A percentile compares a stretch with the other conserved stretches of the same genome.
These are phyloP conservation scores for Porites divaricata DNA, from an alignment of 92 coral and sea anemone genomes.

Conservation along the genomic window DNA sequence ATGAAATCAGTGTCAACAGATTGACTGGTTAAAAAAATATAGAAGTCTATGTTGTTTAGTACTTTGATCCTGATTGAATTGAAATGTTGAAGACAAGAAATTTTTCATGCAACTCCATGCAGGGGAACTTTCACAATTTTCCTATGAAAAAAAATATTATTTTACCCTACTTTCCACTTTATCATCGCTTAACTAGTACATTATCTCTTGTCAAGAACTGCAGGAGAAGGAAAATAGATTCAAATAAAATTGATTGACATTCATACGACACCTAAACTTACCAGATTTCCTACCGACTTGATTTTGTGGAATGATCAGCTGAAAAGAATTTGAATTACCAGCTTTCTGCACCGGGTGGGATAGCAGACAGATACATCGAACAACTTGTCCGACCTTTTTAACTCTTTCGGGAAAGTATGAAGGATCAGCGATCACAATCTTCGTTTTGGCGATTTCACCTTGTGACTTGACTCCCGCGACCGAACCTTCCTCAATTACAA, in stretches of 20 bases:
- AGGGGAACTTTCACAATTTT: no score
- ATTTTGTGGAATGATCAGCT: constrained; percentile 94
- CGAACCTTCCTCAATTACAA: constrained; percentile 72
- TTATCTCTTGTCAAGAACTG: neutral
- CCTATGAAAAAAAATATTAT: no score
- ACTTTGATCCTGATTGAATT: no score
- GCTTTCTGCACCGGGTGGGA: constrained; percentile 87
- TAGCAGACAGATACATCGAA: constrained; percentile 89
- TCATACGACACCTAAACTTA: constrained; percentile 51
- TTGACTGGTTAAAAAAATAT: no score
- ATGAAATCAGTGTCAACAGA: neutral
- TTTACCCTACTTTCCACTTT: no score
- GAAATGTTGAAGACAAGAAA: no score
- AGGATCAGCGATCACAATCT: constrained; percentile 92
- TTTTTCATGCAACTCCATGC: no score
- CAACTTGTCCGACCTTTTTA: constrained; percentile 79
- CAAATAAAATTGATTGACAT: neutral
- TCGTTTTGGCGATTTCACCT: constrained; percentile 82
- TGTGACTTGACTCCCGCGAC: constrained; percentile 73
- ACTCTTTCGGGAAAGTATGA: constrained; percentile 87
- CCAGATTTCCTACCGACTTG: constrained; percentile 95
- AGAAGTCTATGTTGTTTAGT: no score
- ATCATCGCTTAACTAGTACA: no score
- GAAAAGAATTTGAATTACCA: constrained; percentile 80
- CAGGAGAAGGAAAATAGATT: neutral